Evolutionary conservation across 2,888 invertebrate species (phyloP).

Genomic region (Mamestra brassicae): DNA sequence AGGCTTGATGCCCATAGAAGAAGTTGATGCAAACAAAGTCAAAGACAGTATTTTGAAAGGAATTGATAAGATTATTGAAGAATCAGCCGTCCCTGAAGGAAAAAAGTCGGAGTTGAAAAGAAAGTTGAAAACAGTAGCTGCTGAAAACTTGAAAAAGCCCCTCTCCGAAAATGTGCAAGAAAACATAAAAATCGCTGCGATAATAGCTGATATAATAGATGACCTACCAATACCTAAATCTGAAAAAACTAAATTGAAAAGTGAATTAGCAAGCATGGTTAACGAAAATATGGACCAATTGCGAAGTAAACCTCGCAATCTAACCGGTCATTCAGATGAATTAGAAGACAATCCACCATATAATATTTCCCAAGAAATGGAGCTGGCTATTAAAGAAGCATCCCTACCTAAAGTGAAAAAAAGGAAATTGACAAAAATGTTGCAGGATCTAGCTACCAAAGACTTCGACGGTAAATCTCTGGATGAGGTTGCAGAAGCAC

Average conservation of each 20-base stretch:
- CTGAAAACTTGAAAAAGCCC: not conserved
- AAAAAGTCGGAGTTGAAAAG: not conserved
- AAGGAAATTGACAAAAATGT: not conserved
- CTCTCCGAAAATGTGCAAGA: not conserved
- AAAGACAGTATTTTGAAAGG: not conserved
- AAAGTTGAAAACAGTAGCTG: not conserved
- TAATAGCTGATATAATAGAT: not conserved
- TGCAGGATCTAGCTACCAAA: slow-evolving; percentile 2
- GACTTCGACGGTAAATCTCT: not conserved
- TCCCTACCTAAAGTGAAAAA: not conserved
- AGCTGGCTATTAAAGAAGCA: not conserved
- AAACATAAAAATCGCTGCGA: not conserved
- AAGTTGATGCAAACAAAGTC: not conserved
- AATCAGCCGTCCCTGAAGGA: not conserved
- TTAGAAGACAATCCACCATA: not conserved
- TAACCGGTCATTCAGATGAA: slow-evolving; percentile 1
- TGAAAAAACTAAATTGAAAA: not conserved
- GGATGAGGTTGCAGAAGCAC: not conserved
- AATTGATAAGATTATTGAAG: not conserved
- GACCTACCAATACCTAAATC: not conserved
- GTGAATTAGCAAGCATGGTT: not conserved
- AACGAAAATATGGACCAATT: not conserved
- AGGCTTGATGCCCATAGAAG: not conserved
- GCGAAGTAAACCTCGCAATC: not conserved
- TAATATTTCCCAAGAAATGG: slow-evolving; percentile 5